Evolutionary conservation across 2,797 vertebrate species (phyloP).

Genomic region (Loris lydekkerianus): DNA sequence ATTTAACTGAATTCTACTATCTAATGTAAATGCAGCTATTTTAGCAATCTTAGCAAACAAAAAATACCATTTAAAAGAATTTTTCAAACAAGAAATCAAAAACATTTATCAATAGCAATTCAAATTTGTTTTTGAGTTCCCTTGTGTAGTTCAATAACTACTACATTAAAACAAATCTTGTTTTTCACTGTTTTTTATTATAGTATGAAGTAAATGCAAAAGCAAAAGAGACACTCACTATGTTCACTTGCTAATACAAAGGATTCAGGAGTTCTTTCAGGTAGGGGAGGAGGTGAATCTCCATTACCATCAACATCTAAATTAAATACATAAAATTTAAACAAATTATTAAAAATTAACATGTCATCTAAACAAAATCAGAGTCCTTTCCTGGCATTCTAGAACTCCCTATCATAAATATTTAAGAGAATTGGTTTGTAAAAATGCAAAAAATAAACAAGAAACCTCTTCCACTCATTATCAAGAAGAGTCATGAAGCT

Average conservation of each 20-base stretch:
- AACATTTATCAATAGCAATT: background rate
- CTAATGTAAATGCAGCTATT: background rate
- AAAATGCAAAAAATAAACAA: constrained; percentile 31
- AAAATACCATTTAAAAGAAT: constrained; percentile 15
- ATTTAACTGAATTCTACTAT: constrained; percentile 24
- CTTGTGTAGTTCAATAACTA: background rate
- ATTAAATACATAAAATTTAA: constrained; percentile 86
- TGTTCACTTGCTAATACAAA: constrained; percentile 96
- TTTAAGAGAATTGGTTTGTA: constrained; percentile 31
- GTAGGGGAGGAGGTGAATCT: constrained; percentile 95
- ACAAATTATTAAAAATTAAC: constrained; percentile 60
- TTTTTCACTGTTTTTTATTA: constrained; percentile 47
- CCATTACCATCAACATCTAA: constrained; percentile 94
- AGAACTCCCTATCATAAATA: background rate
- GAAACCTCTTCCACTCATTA: background rate
- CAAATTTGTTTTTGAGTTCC: constrained; percentile 16
- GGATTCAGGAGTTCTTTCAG: constrained; percentile 96
- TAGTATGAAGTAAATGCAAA: constrained; percentile 36
- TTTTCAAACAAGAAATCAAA: constrained; percentile 63
- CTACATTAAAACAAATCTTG: constrained; percentile 35
- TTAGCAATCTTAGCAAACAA: background rate
- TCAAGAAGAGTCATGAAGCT: background rate
- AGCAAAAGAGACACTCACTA: constrained; percentile 83
- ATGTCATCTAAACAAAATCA: constrained; percentile 26
- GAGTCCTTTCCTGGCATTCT: constrained; percentile 11